Evolutionary conservation across 2,113 vertebrate species (phyloP).

Genomic region (Dicerorhinus sumatrensis): DNA sequence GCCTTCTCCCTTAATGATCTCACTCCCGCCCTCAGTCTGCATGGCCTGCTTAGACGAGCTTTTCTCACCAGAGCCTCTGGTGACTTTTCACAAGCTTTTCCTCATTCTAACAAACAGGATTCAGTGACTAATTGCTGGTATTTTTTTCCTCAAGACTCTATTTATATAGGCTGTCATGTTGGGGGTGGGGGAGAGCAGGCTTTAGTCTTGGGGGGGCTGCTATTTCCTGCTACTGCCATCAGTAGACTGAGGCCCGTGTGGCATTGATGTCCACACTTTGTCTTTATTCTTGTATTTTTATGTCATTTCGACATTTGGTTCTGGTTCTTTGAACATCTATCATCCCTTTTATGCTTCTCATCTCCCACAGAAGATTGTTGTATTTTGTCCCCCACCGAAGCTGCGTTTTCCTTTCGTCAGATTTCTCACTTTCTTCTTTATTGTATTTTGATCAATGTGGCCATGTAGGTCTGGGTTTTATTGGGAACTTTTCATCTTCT

Average conservation of each 20-base stretch:
- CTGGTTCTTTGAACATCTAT: slow-evolving; percentile 88
- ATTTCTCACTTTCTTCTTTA: slow-evolving; percentile 82
- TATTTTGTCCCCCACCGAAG: slow-evolving; percentile 86
- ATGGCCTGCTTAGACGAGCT: slow-evolving; percentile 38
- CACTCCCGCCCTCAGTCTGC: not conserved
- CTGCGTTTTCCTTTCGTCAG: slow-evolving; percentile 85
- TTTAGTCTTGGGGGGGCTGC: slow-evolving; percentile 14
- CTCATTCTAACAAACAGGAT: slow-evolving; percentile 68
- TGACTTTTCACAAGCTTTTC: slow-evolving; percentile 70
- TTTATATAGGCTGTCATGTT: slow-evolving; percentile 76
- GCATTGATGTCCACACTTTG: slow-evolving; percentile 85
- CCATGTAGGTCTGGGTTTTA: slow-evolving; percentile 80
- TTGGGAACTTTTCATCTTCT: slow-evolving; percentile 84
- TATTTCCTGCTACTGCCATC: slow-evolving; percentile 57
- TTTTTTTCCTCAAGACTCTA: slow-evolving; percentile 70
- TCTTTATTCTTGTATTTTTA: slow-evolving; percentile 83
- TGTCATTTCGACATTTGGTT: slow-evolving; percentile 80
- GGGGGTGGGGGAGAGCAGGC: slow-evolving; percentile 25
- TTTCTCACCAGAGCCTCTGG: slow-evolving; percentile 63
- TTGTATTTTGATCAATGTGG: slow-evolving; percentile 83
- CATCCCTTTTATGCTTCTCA: slow-evolving; percentile 84
- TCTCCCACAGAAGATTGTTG: slow-evolving; percentile 85
- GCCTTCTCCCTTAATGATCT: slow-evolving; percentile 2
- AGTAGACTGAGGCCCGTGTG: slow-evolving; percentile 78
- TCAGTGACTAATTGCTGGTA: slow-evolving; percentile 84